Evolutionary conservation across 2,113 vertebrate species (phyloP), one percentile per base, ranked within the genome.

Genomic region (Tringa solitaria): DNA sequence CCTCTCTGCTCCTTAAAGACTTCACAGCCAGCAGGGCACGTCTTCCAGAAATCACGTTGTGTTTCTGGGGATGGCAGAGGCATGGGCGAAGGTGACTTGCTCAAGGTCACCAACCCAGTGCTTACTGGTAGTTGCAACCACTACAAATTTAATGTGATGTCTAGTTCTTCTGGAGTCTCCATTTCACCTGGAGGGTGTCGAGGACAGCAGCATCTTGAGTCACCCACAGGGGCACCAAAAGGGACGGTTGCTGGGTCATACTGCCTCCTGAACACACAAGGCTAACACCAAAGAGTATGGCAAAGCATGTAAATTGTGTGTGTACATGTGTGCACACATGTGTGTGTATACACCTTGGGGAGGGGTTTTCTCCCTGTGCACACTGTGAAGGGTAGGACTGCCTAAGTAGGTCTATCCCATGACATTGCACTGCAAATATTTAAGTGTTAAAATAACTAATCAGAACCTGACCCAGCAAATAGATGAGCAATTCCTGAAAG

Each of bases 301-400:
- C n/a, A 65, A 27, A 67, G 33, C 7, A 8, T 5, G 27, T 6
- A 20, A 46, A 33, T 10, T 22, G 9, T 67, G 64, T 33, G 41
- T 33, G 20, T 15, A 43, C 37, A 39, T 8, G 33, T 18, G 63
- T 33, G 32, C 14, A 14, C 8, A 33, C 13, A 5, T 14, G 12
- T 10, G 10, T 17, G 33, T 1, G 39, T 27, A 16, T 13, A 13
- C 10, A 2, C 8, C 5, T 0, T 37, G 14, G 1, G 43, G 3
- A 4, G 13, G 9, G 15, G 19, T 6, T 50, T 11, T 30, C 54
- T 87, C 28, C 5, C 65, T 18, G 7, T 35, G 28, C 20, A 2
- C 1, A 1, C 65, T 24, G 13, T 24, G n/a, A 74, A 61, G 54
- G 54, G 50, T 26, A 74, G 43, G n/a, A 56, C 9, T 0, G 32